These are phyloP conservation scores for Ficedula albicollis DNA, from an alignment of 2,797 vertebrate species.

Conservation along the genomic window DNA sequence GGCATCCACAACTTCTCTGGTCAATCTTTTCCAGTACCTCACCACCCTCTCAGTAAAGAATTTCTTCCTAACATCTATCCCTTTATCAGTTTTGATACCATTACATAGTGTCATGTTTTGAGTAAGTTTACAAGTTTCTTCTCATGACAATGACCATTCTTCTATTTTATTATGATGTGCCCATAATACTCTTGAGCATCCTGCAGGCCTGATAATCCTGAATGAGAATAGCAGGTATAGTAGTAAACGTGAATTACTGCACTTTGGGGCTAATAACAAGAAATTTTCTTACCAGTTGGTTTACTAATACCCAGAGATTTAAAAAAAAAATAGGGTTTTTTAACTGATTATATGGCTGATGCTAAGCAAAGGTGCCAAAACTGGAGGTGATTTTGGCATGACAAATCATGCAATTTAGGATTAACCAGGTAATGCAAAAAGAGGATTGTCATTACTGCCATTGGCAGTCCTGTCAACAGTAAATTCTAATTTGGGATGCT, in stretches of 20 bases:
- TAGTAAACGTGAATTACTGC: background rate
- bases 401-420: background rate
- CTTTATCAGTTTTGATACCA: background rate
- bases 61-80: background rate
- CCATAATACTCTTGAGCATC: background rate
- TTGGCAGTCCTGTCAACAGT: background rate
- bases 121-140: background rate
- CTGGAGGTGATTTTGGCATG: background rate
- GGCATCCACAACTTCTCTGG: background rate
- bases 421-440: background rate
- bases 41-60: background rate
- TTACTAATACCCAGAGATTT: background rate
- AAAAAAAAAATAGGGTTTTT: fast-evolving
- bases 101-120: background rate
- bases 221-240: background rate
- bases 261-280: background rate
- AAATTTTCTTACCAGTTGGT: background rate
- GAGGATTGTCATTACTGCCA: background rate
- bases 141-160: background rate
- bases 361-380: background rate
- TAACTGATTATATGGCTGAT: background rate
- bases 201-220: background rate
- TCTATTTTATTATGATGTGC: background rate
- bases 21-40: background rate
- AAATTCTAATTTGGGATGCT: background rate